Base-by-base conservation (phyloP, 2,113 vertebrate species). In the Cyprinodon tularosa region DNA sequence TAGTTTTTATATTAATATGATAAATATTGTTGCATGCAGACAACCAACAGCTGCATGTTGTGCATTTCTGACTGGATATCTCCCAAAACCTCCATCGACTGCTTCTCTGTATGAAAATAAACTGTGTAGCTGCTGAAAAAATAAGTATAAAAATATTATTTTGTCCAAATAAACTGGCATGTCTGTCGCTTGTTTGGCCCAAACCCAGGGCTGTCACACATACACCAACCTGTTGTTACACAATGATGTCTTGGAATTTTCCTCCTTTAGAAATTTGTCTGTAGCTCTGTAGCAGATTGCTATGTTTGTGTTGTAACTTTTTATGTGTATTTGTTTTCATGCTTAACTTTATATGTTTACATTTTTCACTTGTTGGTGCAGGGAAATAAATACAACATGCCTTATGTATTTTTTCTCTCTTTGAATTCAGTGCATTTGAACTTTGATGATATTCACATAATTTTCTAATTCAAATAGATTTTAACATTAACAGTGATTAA, bases 31-130 rank as follows among this genome's bases (percentile, higher is more conserved):
- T 90, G 91, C 91, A 94, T 89, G 91, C 81, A 87, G 90, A 88
- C 86, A 88, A 68, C 84, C 86, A 88, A 68, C 84, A 88, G 75
- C 86, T 91, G 94, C 92, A 94, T 94, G 93, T 89, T 88, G 88
- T 92, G 91, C 91, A 94, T 93, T 92, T 93, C 84, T 86, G 85
- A 87, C 79, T 71, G 80, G 77, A 90, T 50, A 63, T 73, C 76
- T 76, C 78, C 45, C 87, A 79, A 29, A 84, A 68, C 78, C 69
- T 77, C 57, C 66, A 83, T 81, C 73, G 68, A 78, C 72, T 88
- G 75, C 86, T 85, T 89, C 74, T 89, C 74, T 92, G 85, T 84
- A 84, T 83, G 73, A 75, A 72, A 89, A 77, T 88, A 42, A 75
- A 86, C 80, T 81, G 70, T 85, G 81, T 86, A 77, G 63, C 71